phyloP scores from a whole-genome alignment of 2,113 vertebrate species.

The Triplophysa siluroides region DNA sequence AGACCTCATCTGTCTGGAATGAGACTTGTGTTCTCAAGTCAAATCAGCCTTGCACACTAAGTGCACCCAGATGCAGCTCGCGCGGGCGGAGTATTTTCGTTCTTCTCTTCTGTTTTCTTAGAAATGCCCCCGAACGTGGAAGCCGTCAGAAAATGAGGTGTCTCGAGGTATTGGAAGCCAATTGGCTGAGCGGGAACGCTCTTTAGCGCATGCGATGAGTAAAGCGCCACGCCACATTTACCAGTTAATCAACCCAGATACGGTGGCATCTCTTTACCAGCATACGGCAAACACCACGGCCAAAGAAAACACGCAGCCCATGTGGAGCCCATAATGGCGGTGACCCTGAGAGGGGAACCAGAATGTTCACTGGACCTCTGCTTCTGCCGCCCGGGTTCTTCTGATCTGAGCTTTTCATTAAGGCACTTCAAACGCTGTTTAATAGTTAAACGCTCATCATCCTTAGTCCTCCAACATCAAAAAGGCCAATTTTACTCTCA shows the following conservation, averaged over 20 bases:
- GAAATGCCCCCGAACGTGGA: constrained; percentile 56
- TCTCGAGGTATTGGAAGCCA: constrained; percentile 67
- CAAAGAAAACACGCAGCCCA: constrained; percentile 32
- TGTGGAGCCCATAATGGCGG: constrained; percentile 46
- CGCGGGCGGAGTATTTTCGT: constrained; percentile 35
- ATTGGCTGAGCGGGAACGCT: constrained; percentile 64
- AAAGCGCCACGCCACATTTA: constrained; percentile 66
- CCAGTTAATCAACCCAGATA: constrained; percentile 19
- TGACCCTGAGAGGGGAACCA: background rate
- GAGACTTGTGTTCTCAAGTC: background rate
- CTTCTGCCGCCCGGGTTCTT: background rate
- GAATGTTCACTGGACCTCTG: background rate
- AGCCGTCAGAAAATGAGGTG: constrained; percentile 57
- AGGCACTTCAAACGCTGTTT: too few relatives aligned
- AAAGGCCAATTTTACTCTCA: too few relatives aligned
- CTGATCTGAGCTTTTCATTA: background rate
- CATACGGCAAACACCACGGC: background rate
- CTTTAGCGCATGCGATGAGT: constrained; percentile 59
- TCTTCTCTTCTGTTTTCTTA: constrained; percentile 24
- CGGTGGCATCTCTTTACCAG: constrained; percentile 12
- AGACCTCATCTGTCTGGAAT: constrained; percentile 45
- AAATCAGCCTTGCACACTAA: constrained; percentile 32
- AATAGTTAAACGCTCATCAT: too few relatives aligned
- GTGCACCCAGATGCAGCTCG: constrained; percentile 44
- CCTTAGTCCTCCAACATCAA: too few relatives aligned